These are phyloP conservation scores for Protophormia terraenovae DNA, from an alignment of 2,888 invertebrate species.

Conservation along the genomic window DNA sequence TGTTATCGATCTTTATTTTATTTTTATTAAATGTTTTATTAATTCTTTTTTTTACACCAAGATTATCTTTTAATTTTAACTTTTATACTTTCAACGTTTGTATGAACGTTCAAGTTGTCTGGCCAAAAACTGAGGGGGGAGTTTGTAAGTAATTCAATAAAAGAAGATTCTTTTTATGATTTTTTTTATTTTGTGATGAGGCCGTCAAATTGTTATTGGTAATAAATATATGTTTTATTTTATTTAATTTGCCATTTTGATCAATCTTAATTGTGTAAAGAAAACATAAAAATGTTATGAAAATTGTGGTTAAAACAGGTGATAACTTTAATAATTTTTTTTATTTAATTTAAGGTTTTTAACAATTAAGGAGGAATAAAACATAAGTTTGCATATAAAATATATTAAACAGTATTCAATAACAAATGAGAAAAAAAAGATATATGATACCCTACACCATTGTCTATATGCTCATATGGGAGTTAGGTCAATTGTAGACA, in stretches of 20 bases:
- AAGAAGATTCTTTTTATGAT: slow-evolving; percentile 26
- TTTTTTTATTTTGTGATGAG: slow-evolving; percentile 23
- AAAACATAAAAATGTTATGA: not conserved
- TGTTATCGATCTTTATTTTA: slow-evolving; percentile 44
- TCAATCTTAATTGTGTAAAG: not conserved
- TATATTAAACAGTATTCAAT: no score
- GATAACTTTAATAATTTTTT: slow-evolving; percentile 6
- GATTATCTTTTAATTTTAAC: slow-evolving; percentile 67
- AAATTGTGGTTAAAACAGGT: not conserved
- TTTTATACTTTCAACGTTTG: slow-evolving; percentile 30
- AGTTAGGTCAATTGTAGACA: no score
- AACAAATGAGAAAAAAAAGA: no score
- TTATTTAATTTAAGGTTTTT: not conserved
- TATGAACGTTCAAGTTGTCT: not conserved
- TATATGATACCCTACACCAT: no score
- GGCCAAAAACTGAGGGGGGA: slow-evolving; percentile 61
- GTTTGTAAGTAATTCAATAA: slow-evolving; percentile 66
- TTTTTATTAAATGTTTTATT: slow-evolving; percentile 66
- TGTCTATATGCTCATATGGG: no score
- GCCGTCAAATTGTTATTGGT: slow-evolving; percentile 32
- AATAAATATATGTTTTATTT: slow-evolving; percentile 41
- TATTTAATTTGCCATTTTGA: slow-evolving; percentile 16
- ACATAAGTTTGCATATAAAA: not conserved
- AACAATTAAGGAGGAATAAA: not conserved
- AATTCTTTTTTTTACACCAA: slow-evolving; percentile 40